These are phyloP conservation scores for Thecocarcelia acutangulata DNA, from an alignment of 2,888 invertebrate genomes.

Conservation along the genomic window DNA sequence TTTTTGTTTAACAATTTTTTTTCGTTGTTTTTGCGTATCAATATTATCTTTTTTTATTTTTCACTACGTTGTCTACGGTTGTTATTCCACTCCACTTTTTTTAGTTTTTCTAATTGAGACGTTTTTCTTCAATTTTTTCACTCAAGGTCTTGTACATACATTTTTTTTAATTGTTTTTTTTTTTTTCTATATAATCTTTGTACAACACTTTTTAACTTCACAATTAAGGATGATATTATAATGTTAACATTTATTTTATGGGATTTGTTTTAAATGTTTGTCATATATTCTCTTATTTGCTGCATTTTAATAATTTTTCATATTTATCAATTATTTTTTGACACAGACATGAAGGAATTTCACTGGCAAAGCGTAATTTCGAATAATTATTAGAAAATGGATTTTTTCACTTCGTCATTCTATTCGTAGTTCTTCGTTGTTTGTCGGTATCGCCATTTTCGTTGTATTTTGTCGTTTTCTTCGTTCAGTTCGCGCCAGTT, in stretches of 20 bases:
- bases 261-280: constrained; percentile 24
- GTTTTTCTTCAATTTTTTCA: constrained; percentile 56
- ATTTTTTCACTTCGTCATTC: constrained; percentile 77
- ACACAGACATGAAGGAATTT: constrained; percentile 77
- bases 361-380: constrained; percentile 79
- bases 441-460: constrained; percentile 70
- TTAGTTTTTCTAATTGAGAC: constrained; percentile 46
- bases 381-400: constrained; percentile 78
- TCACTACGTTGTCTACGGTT: constrained; percentile 36
- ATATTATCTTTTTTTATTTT: constrained; percentile 47
- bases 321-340: constrained; percentile 66
- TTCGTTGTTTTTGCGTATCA: constrained; percentile 14
- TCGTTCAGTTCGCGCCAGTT: constrained; percentile 70
- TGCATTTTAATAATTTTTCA: constrained; percentile 57
- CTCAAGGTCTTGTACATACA: constrained; percentile 65
- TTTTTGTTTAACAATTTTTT: constrained; percentile 17
- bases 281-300: constrained; percentile 20
- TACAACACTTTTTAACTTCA: constrained; percentile 32
- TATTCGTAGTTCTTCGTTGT: constrained; percentile 76
- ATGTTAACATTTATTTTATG: constrained; percentile 28
- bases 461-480: constrained; percentile 68
- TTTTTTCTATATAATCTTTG: constrained; percentile 54
- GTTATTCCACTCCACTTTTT: constrained; percentile 54
- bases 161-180: constrained; percentile 53
- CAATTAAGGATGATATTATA: constrained; percentile 3